These are phyloP conservation scores for Hyperoplus lanceolatus DNA, from an alignment of 2,797 vertebrate species.

Conservation along the genomic window DNA sequence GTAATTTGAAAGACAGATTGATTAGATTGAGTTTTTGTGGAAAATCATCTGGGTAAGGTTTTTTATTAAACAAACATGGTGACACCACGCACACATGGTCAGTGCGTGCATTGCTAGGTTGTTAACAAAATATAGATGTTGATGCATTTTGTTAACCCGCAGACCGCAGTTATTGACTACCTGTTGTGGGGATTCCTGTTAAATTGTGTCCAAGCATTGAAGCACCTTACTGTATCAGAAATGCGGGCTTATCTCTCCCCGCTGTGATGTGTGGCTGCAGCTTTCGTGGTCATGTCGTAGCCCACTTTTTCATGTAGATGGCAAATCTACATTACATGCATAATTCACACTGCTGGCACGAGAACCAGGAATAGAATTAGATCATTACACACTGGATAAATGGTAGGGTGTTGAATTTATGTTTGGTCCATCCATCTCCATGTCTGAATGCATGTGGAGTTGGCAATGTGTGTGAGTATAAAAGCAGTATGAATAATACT, in stretches of 20 bases:
- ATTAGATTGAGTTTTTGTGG: not conserved
- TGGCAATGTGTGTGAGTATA: not conserved
- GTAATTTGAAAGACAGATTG: not conserved
- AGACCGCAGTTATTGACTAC: conserved; percentile 27
- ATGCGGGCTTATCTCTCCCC: conserved; percentile 9
- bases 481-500: conserved; percentile 7
- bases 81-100: too few species aligned
- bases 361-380: conserved; percentile 38
- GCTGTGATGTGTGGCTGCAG: conserved; percentile 39
- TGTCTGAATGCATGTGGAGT: conserved; percentile 18
- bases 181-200: conserved; percentile 13
- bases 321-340: conserved; percentile 70
- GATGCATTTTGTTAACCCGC: conserved; percentile 4
- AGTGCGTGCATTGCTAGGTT: too few species aligned
- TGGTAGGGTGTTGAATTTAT: conserved; percentile 21
- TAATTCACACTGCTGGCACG: conserved; percentile 59
- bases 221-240: conserved; percentile 27
- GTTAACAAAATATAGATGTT: not conserved
- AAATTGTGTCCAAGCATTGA: conserved; percentile 2
- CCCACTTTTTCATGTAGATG: conserved; percentile 25
- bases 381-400: conserved; percentile 49
- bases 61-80: too few species aligned
- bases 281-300: conserved; percentile 31
- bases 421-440: conserved; percentile 32
- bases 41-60: not conserved